Evolutionary conservation across 2,888 invertebrate species (phyloP), one percentile per base, ranked within the genome.

Genomic region (Lissonota sp.): DNA sequence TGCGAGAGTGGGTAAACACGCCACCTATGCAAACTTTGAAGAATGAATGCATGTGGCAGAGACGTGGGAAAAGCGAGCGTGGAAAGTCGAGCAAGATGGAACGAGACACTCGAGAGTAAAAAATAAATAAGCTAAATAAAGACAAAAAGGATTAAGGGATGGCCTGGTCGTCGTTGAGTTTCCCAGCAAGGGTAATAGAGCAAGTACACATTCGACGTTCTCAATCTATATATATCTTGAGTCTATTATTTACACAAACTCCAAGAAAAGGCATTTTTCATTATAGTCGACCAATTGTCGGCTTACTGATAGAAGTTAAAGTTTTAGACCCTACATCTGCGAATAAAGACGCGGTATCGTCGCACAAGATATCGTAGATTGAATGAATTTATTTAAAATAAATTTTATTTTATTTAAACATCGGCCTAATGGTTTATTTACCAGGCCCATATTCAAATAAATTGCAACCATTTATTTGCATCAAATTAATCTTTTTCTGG

Each of bases 1-100:
- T n/a, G 51, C 12, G 53, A 53, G 83, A 80, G 84, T 79, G 79
- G 81, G 84, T 86, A 89, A 88, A 88, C 88, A 87, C 42, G 16
- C 42, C 26, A 26, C 26, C 26, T 26, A 26, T 26, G 26, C 26
- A 26, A 26, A 26, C 26, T 26, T 26, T 10, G 58, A 37, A 44
- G 16, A 37, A 63, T 69, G 55, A 76, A 44, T 26, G 12, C 1
- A 39, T 26, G 12, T 39, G 42, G 6, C 51, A 16, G 12, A 44
- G n/a, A 64, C 64, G 64, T 51, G 44, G 14, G 64, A 73, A 73
- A 51, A 37, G 49, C 42, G 71, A 66, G 58, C 26, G 60, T 66
- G 62, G 60, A 66, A 55, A 71, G 60, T 39, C 44, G 42, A 71
- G 62, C 55, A 67, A 67, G 55, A 76, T 72, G 57, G 60, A 80